Conservation (phyloP, 2,888 invertebrate genomes). For the Lacanobia oleracea region DNA sequence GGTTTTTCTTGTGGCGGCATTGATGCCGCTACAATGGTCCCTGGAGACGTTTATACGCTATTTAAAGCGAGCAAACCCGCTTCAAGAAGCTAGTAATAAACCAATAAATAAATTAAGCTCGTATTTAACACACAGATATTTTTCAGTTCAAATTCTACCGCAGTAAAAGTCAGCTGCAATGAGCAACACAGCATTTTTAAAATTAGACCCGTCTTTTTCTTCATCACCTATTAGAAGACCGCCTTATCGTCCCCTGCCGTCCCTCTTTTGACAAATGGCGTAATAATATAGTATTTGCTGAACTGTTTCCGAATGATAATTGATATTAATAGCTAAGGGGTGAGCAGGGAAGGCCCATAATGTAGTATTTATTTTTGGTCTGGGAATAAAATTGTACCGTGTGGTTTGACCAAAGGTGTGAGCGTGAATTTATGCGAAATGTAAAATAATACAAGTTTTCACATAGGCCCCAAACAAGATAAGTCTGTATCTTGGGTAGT, state of each 20-base stretch:
- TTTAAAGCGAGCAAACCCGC: too few species aligned
- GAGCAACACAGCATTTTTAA: not conserved
- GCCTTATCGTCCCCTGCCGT: not conserved
- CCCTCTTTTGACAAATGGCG: constrained; percentile 54
- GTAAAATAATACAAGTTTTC: too few species aligned
- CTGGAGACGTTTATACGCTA: too few species aligned
- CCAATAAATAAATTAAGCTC: too few species aligned
- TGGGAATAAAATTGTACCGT: constrained; percentile 18
- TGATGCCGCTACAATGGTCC: too few species aligned
- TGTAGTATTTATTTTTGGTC: constrained; percentile 27
- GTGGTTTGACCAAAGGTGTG: not conserved
- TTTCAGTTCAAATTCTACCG: not conserved
- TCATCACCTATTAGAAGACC: constrained; percentile 22
- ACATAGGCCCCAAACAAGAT: too few species aligned
- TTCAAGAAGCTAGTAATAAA: too few species aligned
- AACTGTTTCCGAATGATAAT: constrained; percentile 57
- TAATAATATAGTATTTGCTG: constrained; percentile 57
- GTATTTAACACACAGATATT: too few species aligned
- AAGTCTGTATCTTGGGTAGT: too few species aligned
- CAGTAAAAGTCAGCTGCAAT: not conserved
- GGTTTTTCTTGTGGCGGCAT: too few species aligned
- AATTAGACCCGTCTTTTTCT: not conserved
- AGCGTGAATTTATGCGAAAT: too few species aligned
- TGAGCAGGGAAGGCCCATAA: constrained; percentile 4
- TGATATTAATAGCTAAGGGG: constrained; percentile 63